Percentiles rank a stretch among this genome's conserved stretches.
phyloP scores from a whole-genome alignment of 2,113 vertebrate genomes.

The Chlamydotis undulata region DNA sequence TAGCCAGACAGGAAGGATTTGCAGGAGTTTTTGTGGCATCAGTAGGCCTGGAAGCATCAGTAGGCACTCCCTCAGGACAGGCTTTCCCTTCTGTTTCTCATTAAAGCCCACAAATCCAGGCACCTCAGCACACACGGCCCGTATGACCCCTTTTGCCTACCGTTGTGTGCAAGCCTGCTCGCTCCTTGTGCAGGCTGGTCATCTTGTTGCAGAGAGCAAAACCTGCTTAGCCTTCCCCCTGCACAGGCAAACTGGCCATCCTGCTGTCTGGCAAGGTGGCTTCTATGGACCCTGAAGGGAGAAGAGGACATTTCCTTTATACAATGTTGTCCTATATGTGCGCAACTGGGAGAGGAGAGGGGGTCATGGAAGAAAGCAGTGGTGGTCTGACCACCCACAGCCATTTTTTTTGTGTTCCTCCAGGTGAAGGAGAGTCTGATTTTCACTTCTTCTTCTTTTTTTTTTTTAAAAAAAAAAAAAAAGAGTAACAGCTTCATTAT shows the following conservation, averaged over 20 bases:
- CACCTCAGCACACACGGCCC: rapidly evolving
- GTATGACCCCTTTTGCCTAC: background rate
- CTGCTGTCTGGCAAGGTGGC: background rate
- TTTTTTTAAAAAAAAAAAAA: background rate
- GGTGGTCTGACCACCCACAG: background rate
- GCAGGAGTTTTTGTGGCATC: background rate
- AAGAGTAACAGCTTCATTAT: background rate
- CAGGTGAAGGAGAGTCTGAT: background rate
- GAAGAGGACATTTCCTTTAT: background rate
- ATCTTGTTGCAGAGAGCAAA: background rate
- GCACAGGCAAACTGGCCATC: background rate
- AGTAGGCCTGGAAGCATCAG: background rate
- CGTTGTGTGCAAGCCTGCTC: background rate
- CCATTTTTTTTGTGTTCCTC: background rate
- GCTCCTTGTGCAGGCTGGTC: background rate
- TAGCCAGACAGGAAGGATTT: background rate
- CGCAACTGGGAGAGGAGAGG: background rate
- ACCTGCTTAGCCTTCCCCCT: background rate
- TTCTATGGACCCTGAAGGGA: background rate
- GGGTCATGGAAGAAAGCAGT: background rate
- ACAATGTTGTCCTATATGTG: rapidly evolving
- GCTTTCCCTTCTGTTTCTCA: background rate
- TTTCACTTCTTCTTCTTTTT: background rate
- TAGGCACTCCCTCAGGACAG: background rate
- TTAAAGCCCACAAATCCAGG: background rate